Conservation (phyloP, 2,113 vertebrate genomes). For the Pampusana beccarii region DNA sequence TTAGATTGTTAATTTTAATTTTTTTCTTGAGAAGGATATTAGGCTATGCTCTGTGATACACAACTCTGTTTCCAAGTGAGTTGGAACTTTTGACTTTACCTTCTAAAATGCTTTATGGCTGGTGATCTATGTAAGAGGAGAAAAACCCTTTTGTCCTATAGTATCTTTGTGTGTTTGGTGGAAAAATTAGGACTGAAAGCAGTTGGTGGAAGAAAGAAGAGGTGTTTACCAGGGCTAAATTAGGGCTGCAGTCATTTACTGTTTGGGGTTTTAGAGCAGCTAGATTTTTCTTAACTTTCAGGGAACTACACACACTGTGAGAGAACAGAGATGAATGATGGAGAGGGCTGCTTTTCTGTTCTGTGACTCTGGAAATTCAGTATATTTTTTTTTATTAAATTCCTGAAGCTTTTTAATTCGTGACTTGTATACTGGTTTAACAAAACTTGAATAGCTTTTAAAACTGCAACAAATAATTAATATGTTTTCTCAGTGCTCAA, state of each 20-base stretch:
- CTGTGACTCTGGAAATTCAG: neutral
- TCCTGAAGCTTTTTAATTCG: neutral
- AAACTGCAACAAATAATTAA: neutral
- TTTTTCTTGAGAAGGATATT: neutral
- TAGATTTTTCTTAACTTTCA: neutral
- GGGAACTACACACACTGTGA: neutral
- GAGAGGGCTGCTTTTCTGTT: neutral
- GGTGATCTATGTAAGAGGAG: neutral
- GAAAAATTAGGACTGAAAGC: neutral
- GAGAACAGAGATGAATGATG: neutral
- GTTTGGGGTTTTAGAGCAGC: neutral
- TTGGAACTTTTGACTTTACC: neutral
- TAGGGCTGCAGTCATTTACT: neutral
- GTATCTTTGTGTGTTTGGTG: neutral
- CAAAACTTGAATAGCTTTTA: neutral
- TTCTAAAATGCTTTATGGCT: neutral
- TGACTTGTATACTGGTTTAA: neutral
- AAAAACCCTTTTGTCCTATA: neutral
- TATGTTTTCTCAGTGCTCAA: neutral
- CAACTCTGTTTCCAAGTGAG: neutral
- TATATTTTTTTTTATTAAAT: neutral
- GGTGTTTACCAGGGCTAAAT: neutral
- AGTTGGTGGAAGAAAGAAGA: neutral
- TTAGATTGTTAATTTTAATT: neutral
- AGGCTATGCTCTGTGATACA: rapidly evolving